Evolutionary conservation across 2,888 invertebrate genomes (phyloP), one percentile per base, ranked within the genome.

Genomic region (Rhamnusium bicolor): DNA sequence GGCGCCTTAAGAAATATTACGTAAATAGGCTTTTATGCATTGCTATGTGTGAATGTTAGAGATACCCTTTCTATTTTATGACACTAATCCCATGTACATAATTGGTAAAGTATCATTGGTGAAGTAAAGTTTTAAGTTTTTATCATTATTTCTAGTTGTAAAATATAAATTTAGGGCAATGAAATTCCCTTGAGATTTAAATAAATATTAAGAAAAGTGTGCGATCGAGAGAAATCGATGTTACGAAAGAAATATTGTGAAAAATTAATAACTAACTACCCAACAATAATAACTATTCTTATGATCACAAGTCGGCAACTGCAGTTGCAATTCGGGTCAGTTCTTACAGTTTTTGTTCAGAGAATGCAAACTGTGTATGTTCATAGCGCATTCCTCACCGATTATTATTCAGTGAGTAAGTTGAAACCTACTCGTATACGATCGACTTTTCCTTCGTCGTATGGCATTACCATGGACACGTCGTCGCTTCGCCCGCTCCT

Each of bases 301-400:
- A 16, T 14, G 32, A 40, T 29, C 53, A 16, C 21, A 40, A 40
- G 14, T 46, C n/a, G 40, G 65, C 19, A 29, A 14, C 32, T 56
- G 21, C 61, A 67, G 66, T 21, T 56, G 56, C 66, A 67, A 56
- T 67, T 67, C 46, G 66, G 56, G 66, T 56, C 56, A 65, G 12
- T 29, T 65, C 51, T 27, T 65, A 18, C 18, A 66, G 54, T 66
- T 66, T 66, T 66, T 66, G 40, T 14, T 24, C 24, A n/a, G 27
- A 46, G 66, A 67, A 67, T 67, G 66, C 56, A 54, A 56, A 16
- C 21, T 40, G 29, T 18, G 46, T 67, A 24, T n/a, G n/a, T n/a
- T n/a, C 66, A 56, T n/a, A 56, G 21, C 66, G n/a, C 66, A 67
- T 67, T 67, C 66, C 56, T 46, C 16, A 10, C 8, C 29, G 56